These are phyloP conservation scores for Strongylocentrotus purpuratus DNA, from an alignment of 35 echinoderm and acorn worm genomes.

Conservation along the genomic window DNA sequence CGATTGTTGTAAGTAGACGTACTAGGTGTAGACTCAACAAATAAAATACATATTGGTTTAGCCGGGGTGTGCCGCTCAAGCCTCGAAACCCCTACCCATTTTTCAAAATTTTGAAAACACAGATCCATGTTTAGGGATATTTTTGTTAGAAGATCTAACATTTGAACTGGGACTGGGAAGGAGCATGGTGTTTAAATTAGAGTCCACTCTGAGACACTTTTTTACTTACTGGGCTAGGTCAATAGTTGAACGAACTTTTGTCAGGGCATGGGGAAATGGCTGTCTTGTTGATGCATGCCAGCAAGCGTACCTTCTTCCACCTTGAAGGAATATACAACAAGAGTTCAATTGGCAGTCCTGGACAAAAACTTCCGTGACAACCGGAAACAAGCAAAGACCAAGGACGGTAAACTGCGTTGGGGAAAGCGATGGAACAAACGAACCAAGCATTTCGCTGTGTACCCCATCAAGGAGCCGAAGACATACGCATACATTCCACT, in stretches of 20 bases:
- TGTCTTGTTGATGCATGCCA: conserved; percentile 37
- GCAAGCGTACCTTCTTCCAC: neutral
- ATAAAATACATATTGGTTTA: no score
- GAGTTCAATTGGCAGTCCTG: conserved; percentile 16
- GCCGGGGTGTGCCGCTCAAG: no score
- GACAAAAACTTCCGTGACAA: conserved; percentile 38
- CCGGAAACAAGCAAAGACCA: neutral
- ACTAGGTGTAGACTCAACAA: no score
- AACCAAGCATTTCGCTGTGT: neutral
- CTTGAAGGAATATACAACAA: neutral
- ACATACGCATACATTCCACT: conserved; percentile 33
- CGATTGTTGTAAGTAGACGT: no score
- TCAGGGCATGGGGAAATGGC: no score
- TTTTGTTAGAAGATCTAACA: no score
- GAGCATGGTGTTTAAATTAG: neutral
- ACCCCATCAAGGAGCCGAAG: conserved; percentile 4
- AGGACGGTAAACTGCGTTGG: neutral
- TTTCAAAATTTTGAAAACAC: no score
- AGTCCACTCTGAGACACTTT: neutral
- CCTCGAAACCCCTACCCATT: no score
- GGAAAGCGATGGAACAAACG: conserved; percentile 4
- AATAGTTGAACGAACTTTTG: no score
- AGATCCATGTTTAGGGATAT: no score
- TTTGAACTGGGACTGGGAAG: no score
- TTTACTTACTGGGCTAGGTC: no score